Evolutionary conservation across 1,140 invertebrate genomes (phyloP).

Genomic region (Drosophila sp.): DNA sequence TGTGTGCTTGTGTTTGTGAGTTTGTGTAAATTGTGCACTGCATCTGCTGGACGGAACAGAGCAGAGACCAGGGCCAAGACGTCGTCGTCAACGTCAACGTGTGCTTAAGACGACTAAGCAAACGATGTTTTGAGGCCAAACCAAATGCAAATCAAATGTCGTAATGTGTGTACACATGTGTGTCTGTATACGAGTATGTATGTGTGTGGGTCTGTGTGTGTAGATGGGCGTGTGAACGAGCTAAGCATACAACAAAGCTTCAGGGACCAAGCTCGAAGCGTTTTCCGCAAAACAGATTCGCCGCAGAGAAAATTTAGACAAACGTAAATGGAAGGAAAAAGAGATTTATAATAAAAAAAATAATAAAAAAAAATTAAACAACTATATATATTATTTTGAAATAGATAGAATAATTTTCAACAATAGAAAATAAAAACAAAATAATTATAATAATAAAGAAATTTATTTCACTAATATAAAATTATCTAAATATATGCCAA

Average conservation of each 20-base stretch:
- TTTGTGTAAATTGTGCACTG: conserved; percentile 14
- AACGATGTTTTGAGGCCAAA: conserved; percentile 57
- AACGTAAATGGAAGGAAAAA: background rate
- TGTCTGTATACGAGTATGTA: too few species aligned
- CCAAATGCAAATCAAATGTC: conserved; percentile 76
- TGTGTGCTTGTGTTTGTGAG: background rate
- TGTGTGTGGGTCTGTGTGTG: conserved; percentile 7
- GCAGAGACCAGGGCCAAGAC: conserved; percentile 15
- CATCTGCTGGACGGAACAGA: conserved; percentile 16
- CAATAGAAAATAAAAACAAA: too few species aligned
- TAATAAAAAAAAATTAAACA: too few species aligned
- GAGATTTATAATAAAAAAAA: too few species aligned
- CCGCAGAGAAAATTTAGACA: background rate
- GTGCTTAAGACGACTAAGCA: conserved; percentile 60
- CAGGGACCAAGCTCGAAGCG: background rate
- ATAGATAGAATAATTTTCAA: too few species aligned
- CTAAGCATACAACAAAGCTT: conserved; percentile 22
- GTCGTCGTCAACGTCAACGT: conserved; percentile 48
- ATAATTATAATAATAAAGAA: too few species aligned
- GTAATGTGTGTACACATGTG: conserved; percentile 27
- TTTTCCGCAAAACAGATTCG: conserved; percentile 31
- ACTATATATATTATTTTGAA: too few species aligned
- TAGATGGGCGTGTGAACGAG: conserved; percentile 28
- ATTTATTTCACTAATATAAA: too few species aligned
- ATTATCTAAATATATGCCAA: too few species aligned